A percentile compares a stretch with the other conserved stretches of the same genome.
Evolutionary conservation across 2,113 vertebrate genomes (phyloP).

Genomic region (Reinhardtius hippoglossoides): DNA sequence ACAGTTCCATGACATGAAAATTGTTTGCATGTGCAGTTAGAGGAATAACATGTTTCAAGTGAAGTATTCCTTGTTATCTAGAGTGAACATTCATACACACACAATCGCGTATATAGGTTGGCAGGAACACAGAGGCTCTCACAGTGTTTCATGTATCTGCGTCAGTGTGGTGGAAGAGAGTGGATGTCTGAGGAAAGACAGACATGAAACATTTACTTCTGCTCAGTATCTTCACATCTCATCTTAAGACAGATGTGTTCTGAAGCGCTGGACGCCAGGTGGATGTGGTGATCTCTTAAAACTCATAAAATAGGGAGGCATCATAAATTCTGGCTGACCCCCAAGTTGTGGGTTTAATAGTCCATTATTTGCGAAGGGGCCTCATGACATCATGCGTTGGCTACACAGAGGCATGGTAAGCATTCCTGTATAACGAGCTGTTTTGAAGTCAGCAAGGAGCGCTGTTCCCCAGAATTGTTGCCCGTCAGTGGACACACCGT

Average conservation of each 20-base stretch:
- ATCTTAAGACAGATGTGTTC: conserved; percentile 7
- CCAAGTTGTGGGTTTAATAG: conserved; percentile 42
- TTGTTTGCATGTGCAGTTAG: conserved; percentile 38
- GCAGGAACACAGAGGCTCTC: conserved; percentile 49
- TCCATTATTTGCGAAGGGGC: conserved; percentile 53
- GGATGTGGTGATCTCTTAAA: conserved; percentile 20
- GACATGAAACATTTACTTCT: conserved; percentile 56
- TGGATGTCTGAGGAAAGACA: conserved; percentile 56
- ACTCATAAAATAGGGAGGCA: conserved; percentile 33
- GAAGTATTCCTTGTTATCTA: conserved; percentile 15
- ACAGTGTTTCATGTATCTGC: conserved; percentile 49
- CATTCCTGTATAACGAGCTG: conserved; percentile 64
- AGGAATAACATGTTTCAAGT: conserved; percentile 24
- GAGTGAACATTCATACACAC: conserved; percentile 17
- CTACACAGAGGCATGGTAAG: conserved; percentile 31
- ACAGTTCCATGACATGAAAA: conserved; percentile 41
- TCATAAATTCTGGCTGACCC: conserved; percentile 40
- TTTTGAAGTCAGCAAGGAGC: conserved; percentile 48
- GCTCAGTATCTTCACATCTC: conserved; percentile 50
- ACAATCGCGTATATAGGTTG: conserved; percentile 4
- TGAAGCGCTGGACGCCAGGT: neutral
- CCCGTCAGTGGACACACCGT: conserved; percentile 24
- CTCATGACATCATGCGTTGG: conserved; percentile 63
- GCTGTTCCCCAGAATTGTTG: conserved; percentile 6
- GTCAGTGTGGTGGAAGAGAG: conserved; percentile 60